Percentiles rank a stretch among this genome's conserved stretches.
These are phyloP conservation scores for Melanotaenia boesemani DNA, from an alignment of 2,797 vertebrate genomes.

Conservation along the genomic window DNA sequence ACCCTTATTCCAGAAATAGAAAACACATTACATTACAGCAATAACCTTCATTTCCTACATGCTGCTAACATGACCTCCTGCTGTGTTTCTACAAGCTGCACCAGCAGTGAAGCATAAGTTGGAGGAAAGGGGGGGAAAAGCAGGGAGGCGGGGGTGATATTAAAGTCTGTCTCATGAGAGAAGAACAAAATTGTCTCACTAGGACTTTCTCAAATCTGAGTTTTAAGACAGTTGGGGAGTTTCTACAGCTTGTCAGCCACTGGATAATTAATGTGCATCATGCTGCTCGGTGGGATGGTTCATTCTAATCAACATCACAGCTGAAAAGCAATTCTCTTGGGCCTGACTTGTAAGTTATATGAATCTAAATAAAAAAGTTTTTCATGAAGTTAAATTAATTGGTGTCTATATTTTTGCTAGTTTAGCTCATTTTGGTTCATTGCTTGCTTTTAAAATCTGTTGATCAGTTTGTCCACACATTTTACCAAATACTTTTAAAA, in stretches of 20 bases:
- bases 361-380: constrained; percentile 35
- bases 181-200: constrained; percentile 20
- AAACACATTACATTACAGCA: constrained; percentile 22
- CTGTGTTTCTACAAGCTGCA: constrained; percentile 23
- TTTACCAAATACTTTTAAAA: constrained; percentile 2
- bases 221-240: constrained; percentile 38
- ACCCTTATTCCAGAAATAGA: constrained; percentile 9
- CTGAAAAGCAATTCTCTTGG: constrained; percentile 19
- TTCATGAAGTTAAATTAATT: constrained; percentile 8
- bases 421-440: constrained; percentile 9
- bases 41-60: constrained; percentile 22
- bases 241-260: constrained; percentile 27
- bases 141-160: background rate
- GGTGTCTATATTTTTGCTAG: constrained; percentile 23
- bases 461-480: constrained; percentile 12
- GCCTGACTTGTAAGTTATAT: constrained; percentile 23
- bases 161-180: constrained; percentile 13
- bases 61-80: constrained; percentile 29
- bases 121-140: background rate
- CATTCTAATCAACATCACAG: constrained; percentile 48
- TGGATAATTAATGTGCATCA: constrained; percentile 43
- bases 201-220: constrained; percentile 19
- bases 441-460: background rate
- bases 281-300: constrained; percentile 25
- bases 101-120: background rate